phyloP scores from a whole-genome alignment of 2,113 vertebrate species.

The Paralichthys olivaceus region DNA sequence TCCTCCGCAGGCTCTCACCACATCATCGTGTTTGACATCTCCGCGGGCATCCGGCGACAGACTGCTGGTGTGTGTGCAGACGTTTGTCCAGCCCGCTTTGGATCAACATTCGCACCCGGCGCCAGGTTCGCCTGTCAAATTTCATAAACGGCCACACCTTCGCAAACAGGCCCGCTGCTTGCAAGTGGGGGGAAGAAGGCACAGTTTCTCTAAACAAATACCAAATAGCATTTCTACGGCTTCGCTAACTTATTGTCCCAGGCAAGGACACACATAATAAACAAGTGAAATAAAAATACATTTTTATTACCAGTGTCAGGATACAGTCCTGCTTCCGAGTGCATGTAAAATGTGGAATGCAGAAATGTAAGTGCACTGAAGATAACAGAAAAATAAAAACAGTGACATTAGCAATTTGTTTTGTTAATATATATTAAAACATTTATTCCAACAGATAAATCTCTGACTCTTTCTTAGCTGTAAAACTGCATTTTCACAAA shows the following conservation, averaged over 20 bases:
- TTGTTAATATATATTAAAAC: neutral
- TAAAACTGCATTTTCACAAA: neutral
- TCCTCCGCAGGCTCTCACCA: conserved; percentile 52
- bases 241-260: conserved; percentile 28
- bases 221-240: conserved; percentile 41
- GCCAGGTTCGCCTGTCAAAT: conserved; percentile 68
- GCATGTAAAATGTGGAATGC: conserved; percentile 6
- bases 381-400: neutral
- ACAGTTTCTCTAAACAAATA: conserved; percentile 55
- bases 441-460: neutral
- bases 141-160: conserved; percentile 64
- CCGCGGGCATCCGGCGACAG: conserved; percentile 60
- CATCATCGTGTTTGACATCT: conserved; percentile 79
- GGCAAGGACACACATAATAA: conserved; percentile 48
- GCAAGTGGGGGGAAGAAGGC: conserved; percentile 14
- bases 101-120: conserved; percentile 61
- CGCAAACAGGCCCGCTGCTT: neutral
- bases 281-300: conserved; percentile 41
- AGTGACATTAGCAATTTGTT: neutral
- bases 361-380: neutral
- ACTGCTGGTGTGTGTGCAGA: conserved; percentile 67
- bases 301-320: conserved; percentile 48
- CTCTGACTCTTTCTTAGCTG: neutral
- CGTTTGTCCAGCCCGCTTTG: conserved; percentile 73
- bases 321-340: neutral